Base-by-base conservation (phyloP, 2,113 vertebrate species). In the Symphodus melops region DNA sequence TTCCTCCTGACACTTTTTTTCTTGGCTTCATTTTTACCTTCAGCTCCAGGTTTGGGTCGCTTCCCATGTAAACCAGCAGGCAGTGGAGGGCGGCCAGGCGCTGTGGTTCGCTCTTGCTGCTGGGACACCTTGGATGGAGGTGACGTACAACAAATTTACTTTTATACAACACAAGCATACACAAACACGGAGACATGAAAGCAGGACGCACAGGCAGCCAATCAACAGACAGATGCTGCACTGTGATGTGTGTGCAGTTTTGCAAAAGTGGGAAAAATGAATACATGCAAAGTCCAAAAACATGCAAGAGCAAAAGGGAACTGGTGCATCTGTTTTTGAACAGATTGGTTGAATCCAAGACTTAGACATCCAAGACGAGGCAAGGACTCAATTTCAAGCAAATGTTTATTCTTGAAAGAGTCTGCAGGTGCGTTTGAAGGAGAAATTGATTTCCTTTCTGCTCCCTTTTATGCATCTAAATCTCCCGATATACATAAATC, bases 41-140 rank as follows among this genome's bases (percentile, higher is more conserved):
- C 42, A 84, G 76, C 75, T 95, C 91, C 76, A 95, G 72, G 1
- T 84, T 80, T 79, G 91, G 86, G 78, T 94, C 87, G 4, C 84
- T 82, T 86, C 87, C 90, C 83, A 92, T 81, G 72, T 95, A 90
- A 8, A 96, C 88, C 49, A 98, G 93, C 53, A 95, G 80, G 84
- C 96, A 96, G 81, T 99, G 97, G 68, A 99, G 87, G 0, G 91
- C 91, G 0, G 97, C 97, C 86, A 99, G 55, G 54, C 91, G 94
- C 70, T 96, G 95, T 0, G 88, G 89, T 80, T 97, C 96, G 1
- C 0, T 85, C 70, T 66, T 70, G 52, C 92, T 87, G 48, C 64
- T 82, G 82, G 82, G 68, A 71, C 81, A 83, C 77, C 88, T 89
- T 85, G 81, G 21, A 53, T 8, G n/a, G 41, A 83, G 70, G 71